These are phyloP conservation scores for Tringa solitaria DNA, from an alignment of 2,113 vertebrate genomes.

Conservation along the genomic window DNA sequence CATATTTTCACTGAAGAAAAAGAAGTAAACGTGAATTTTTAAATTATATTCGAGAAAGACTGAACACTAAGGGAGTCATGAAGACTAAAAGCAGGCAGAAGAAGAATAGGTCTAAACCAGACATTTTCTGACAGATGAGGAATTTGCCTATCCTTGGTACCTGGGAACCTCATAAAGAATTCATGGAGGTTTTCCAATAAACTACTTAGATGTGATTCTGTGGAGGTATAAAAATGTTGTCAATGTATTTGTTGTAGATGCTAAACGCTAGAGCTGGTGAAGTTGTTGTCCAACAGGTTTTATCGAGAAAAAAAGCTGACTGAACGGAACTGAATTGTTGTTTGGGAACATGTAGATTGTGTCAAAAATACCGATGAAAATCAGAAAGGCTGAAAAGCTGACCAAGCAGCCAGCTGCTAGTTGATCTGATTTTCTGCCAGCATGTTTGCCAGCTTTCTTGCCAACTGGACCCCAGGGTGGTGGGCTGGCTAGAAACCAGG, in stretches of 20 bases:
- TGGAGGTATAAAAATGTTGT: background rate
- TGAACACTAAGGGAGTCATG: background rate
- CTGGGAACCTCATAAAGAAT: background rate
- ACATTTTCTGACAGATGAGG: background rate
- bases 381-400: background rate
- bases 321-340: background rate
- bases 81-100: background rate
- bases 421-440: slow-evolving; percentile 23
- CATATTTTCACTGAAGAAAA: background rate
- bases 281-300: background rate
- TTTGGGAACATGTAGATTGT: background rate
- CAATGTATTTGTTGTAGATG: background rate
- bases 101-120: background rate
- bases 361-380: background rate
- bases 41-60: background rate
- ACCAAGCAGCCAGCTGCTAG: background rate
- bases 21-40: background rate
- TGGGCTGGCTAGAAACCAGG: background rate
- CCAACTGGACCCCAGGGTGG: background rate
- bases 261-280: background rate
- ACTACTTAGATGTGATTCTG: background rate
- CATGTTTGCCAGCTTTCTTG: background rate
- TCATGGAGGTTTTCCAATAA: background rate
- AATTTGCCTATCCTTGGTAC: background rate
- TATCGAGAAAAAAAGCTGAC: background rate